Evolutionary conservation across 2,113 vertebrate genomes (phyloP).

Genomic region (Corvus cornix): DNA sequence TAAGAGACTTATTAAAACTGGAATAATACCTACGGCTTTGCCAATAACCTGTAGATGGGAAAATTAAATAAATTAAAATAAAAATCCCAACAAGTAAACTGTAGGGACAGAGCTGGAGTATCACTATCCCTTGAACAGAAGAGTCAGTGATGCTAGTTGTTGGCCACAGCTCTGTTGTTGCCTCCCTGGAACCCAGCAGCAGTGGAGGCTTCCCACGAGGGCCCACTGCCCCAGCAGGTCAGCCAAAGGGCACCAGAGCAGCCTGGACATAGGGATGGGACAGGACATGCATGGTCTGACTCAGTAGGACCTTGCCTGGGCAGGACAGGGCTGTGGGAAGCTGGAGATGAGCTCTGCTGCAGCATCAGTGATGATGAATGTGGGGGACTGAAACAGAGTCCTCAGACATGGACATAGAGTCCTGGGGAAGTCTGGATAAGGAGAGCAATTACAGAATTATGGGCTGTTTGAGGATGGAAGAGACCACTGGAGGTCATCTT

Average conservation of each 20-base stretch:
- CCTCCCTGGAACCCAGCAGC: background rate
- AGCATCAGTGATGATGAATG: background rate
- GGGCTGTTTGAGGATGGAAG: background rate
- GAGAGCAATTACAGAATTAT: background rate
- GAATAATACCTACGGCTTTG: background rate
- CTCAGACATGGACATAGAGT: background rate
- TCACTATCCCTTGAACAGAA: background rate
- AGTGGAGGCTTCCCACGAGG: accelerated
- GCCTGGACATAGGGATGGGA: no score
- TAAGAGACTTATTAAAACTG: background rate
- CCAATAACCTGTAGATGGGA: background rate
- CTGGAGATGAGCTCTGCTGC: accelerated
- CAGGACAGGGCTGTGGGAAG: background rate
- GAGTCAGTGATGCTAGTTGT: background rate
- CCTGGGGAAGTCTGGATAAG: background rate
- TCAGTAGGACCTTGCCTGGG: accelerated
- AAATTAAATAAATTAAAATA: background rate
- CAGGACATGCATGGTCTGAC: accelerated
- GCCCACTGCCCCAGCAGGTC: no score
- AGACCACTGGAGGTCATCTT: background rate
- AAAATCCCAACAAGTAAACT: background rate
- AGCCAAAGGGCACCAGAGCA: background rate
- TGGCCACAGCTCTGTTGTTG: background rate
- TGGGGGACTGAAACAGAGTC: background rate
- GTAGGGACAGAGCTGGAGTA: background rate